Conservation (phyloP, 1,140 invertebrate genomes). For the Stenopsyche tienmushanensis region DNA sequence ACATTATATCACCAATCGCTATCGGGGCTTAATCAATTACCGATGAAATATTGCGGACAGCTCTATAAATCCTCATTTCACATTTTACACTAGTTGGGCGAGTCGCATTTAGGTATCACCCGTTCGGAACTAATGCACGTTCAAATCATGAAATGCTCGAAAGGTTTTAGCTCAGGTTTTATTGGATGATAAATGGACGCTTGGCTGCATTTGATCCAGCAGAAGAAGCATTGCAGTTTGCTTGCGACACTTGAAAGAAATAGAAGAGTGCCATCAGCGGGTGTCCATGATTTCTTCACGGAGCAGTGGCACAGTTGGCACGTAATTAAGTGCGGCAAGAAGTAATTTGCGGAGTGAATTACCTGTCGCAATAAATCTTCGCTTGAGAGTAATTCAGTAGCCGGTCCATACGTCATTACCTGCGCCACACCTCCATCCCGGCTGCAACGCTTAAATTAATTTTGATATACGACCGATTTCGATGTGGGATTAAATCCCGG, state of each 20-base stretch:
- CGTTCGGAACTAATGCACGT: no score
- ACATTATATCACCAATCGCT: conserved; percentile 14
- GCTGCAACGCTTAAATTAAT: conserved; percentile 28
- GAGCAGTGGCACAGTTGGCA: no score
- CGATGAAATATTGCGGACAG: conserved; percentile 30
- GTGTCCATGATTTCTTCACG: no score
- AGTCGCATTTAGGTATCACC: no score
- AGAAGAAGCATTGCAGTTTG: no score
- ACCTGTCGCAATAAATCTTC: conserved; percentile 36
- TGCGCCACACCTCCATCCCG: conserved; percentile 17
- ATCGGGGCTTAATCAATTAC: conserved; percentile 35
- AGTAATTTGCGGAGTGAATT: conserved; percentile 30
- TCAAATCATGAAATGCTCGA: no score
- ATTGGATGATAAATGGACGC: no score
- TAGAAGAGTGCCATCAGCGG: no score
- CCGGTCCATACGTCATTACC: conserved; percentile 29
- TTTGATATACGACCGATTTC: conserved; percentile 37
- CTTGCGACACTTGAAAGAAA: no score
- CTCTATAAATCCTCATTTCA: conserved; percentile 32
- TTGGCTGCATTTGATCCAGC: no score
- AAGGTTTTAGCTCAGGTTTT: no score
- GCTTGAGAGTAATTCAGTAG: conserved; percentile 36
- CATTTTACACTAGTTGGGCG: no score
- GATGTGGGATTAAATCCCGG: conserved; percentile 26
- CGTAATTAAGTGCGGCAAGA: conserved; percentile 24